Base-by-base conservation (phyloP, 2,797 vertebrate species). In the Danio albolineatus region DNA sequence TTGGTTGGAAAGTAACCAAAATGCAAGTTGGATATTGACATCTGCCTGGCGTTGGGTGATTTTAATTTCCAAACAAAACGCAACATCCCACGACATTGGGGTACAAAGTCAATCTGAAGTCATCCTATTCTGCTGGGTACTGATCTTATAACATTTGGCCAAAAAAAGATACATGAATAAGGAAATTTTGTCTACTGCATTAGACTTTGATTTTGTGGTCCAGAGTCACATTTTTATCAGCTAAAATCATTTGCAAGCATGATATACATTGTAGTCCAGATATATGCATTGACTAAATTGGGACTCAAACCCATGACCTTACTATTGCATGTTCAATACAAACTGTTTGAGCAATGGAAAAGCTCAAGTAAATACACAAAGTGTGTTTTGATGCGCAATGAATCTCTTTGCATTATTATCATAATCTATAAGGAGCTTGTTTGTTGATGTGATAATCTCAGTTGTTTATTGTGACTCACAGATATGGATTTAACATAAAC, bases 401-500 rank as follows among this genome's bases (percentile, higher is more conserved):
- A 1, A 28, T 28, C 28, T 28, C 28, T 28, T 6, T 60, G 21
- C 43, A 59, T 51, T 53, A 44, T 4, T 69, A 54, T 44, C 4
- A 48, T 43, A 39, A 67, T 60, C 6, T 51, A 16, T 36, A 43
- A 64, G 53, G 21, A 17, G 69, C 49, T 43, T 78, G 46, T 60
- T 67, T 54, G 41, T 56, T 60, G 14, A n/a, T 67, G 6, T 69
- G 61, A 39, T 70, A 62, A 79, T 78, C 61, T 79, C 48, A 21
- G 56, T 28, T 53, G 65, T 79, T 81, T 78, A 79, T 77, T 71
- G 14, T 64, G 38, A 85, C 82, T 87, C 73, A 46, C 85, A 88
- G 89, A 90, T 89, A 82, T 85, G 67, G 21, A 70, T 89, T 93
- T 92, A 88, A 87, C 88, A 91, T 91, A 90, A 92, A 89, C 87